Base-by-base conservation (phyloP, 1,140 invertebrate species). In the Oedothorax gibbosus region DNA sequence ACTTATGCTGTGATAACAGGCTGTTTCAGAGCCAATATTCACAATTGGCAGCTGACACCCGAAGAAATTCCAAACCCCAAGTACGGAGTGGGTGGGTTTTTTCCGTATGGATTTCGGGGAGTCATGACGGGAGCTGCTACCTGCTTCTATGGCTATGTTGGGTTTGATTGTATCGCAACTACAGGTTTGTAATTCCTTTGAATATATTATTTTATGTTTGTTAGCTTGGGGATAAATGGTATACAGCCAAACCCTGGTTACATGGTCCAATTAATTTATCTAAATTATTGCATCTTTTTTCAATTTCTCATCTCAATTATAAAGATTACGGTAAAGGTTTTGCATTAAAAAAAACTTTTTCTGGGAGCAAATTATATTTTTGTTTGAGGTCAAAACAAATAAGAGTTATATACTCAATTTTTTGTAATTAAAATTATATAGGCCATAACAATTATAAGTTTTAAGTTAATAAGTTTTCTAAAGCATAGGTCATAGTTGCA, bases 131-230 rank as follows among this genome's bases (percentile, higher is more conserved):
- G 96, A 0, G 96, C 96, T 0, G 96, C 96, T 0, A 96, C 95
- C 71, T 97, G 96, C 90, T 98, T 98, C 90, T 98, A 94, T 89
- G 96, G 95, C 21, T 86, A 87, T 85, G 98, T 98, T 87, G 97
- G 97, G 51, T 97, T 97, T 88, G 96, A 97, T 90, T 93, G 94
- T 69, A 94, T 97, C 66, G 96, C 96, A 14, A 96, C 95, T 6
- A 96, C 95, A 0, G 92, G 91, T 88, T 86, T 53, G 18, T 71
- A 71, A 12, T 15, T 71, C 54, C 10, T 71, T 10, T 71, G 35
- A 35, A 35, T 35, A 35, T 35, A 35, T n/a, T n/a, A n/a, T 35
- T 35, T 35, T 35, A 35, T 35, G 1, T 35, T 5, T 35, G 35
- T 35, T n/a, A 35, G 35, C 35, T 35, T 35, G 35, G 35, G 5